Evolutionary conservation across 2,797 vertebrate genomes (phyloP).

Genomic region (Anomalospiza imberbis): DNA sequence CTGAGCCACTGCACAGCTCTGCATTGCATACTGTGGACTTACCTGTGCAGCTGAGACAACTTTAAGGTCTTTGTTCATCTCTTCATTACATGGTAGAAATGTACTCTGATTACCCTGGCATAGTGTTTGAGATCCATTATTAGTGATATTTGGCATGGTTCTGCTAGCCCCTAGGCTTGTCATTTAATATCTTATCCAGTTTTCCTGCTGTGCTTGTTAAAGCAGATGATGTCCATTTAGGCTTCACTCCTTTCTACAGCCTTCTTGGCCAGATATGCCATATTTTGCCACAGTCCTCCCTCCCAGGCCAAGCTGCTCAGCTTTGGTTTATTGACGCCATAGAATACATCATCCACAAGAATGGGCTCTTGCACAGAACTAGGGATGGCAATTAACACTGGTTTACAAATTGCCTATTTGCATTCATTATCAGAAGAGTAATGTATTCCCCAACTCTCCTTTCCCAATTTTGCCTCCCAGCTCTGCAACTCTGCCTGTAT

Average conservation of each 20-base stretch:
- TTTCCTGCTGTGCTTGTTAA: not conserved
- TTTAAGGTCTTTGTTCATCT: not conserved
- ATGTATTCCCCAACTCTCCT: not conserved
- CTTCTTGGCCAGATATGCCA: not conserved
- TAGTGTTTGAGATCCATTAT: not conserved
- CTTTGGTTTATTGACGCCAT: not conserved
- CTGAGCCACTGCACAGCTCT: not conserved
- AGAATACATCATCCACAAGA: not conserved
- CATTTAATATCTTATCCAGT: not conserved
- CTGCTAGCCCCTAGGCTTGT: not conserved
- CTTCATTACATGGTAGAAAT: not conserved
- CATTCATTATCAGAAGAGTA: not conserved
- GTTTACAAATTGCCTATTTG: not conserved
- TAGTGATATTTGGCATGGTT: not conserved
- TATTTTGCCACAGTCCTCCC: not conserved
- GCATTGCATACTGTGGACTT: not conserved
- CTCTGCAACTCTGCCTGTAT: not conserved
- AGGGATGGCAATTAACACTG: not conserved
- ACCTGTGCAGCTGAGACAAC: not conserved
- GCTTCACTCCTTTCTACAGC: not conserved
- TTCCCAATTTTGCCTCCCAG: not conserved
- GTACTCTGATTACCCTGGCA: not conserved
- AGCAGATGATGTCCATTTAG: not conserved
- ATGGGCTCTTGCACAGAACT: not conserved
- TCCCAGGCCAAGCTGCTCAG: not conserved